phyloP scores from a whole-genome alignment of 1,140 invertebrate genomes.

The Anthonomus grandis region DNA sequence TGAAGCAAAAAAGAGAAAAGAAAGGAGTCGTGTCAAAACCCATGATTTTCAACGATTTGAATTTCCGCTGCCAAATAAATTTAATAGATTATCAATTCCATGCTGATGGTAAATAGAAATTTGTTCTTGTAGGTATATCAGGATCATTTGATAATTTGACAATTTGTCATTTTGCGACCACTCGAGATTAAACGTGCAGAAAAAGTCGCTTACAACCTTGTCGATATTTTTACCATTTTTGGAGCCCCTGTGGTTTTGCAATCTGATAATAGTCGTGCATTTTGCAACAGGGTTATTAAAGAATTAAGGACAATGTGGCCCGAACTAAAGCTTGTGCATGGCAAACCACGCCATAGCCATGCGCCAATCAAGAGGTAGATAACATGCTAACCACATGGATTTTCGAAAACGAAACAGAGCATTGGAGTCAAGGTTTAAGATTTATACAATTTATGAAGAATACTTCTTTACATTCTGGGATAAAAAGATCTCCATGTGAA shows the following conservation, averaged over 20 bases:
- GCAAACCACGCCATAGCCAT: slow-evolving; percentile 40
- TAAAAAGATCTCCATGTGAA: slow-evolving; percentile 38
- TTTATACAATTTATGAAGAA: slow-evolving; percentile 44
- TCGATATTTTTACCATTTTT: slow-evolving; percentile 41
- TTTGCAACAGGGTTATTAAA: slow-evolving; percentile 34
- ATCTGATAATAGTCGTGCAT: slow-evolving; percentile 41
- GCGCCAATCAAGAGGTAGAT: slow-evolving; percentile 45
- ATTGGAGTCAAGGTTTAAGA: slow-evolving; percentile 41
- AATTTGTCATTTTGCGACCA: slow-evolving; percentile 36
- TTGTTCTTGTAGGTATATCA: slow-evolving; percentile 53
- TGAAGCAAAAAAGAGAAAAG: slow-evolving; percentile 31
- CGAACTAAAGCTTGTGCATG: slow-evolving; percentile 47
- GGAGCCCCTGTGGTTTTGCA: slow-evolving; percentile 38
- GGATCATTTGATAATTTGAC: slow-evolving; percentile 52
- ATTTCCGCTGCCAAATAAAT: too few species aligned
- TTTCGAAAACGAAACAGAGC: slow-evolving; percentile 30
- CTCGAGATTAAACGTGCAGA: slow-evolving; percentile 31
- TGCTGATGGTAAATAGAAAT: slow-evolving; percentile 49
- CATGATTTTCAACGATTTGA: slow-evolving; percentile 40
- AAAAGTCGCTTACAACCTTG: slow-evolving; percentile 29
- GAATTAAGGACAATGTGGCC: slow-evolving; percentile 44
- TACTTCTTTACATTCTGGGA: slow-evolving; percentile 33
- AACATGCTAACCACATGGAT: slow-evolving; percentile 45
- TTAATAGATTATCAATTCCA: too few species aligned
- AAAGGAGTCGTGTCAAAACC: slow-evolving; percentile 27